phyloP scores from a whole-genome alignment of 2,113 vertebrate species.

The Sylvietta virens region DNA sequence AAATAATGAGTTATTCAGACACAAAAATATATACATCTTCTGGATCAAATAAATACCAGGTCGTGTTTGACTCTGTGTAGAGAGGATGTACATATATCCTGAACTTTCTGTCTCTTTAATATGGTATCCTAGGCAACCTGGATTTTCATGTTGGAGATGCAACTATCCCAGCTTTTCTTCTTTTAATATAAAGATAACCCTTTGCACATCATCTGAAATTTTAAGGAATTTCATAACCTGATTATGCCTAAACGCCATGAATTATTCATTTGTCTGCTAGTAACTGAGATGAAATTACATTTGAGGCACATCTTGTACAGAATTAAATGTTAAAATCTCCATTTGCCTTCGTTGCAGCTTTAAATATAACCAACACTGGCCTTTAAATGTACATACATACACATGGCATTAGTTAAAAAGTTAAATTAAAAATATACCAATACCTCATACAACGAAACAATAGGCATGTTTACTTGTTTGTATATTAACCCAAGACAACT shows the following conservation, averaged over 20 bases:
- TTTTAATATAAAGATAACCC: slow-evolving; percentile 51
- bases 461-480: neutral
- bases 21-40: neutral
- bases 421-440: neutral
- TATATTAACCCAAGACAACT: neutral
- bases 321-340: slow-evolving; percentile 39
- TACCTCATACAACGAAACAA: neutral
- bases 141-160: neutral
- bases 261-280: slow-evolving; percentile 66
- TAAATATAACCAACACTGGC: neutral
- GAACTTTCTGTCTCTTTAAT: neutral
- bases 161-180: neutral
- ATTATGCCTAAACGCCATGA: slow-evolving; percentile 54
- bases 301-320: slow-evolving; percentile 43
- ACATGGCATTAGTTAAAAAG: neutral
- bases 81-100: neutral
- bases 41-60: neutral
- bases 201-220: slow-evolving; percentile 54
- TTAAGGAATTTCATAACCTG: slow-evolving; percentile 50
- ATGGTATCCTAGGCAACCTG: slow-evolving; percentile 22
- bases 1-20: neutral
- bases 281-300: slow-evolving; percentile 59
- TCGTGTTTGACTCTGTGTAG: neutral
- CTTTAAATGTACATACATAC: neutral
- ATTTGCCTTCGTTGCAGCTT: slow-evolving; percentile 41